These are phyloP conservation scores for Megamerina dolium DNA, from an alignment of 2,888 invertebrate species.

Conservation along the genomic window DNA sequence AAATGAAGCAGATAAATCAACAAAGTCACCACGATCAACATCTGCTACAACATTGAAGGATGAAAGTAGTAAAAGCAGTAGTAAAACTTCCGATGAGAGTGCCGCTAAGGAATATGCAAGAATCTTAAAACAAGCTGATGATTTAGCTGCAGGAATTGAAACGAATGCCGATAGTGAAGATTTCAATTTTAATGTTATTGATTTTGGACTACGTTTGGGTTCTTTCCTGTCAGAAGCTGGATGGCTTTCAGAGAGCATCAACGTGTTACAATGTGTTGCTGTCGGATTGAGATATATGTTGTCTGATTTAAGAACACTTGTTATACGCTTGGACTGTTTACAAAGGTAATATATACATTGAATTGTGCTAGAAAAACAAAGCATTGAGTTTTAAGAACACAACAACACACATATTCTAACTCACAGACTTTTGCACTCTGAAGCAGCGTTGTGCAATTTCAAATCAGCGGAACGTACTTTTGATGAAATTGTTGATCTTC, in stretches of 20 bases:
- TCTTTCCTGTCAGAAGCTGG: constrained; percentile 84
- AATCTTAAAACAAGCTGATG: background rate
- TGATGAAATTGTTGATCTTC: constrained; percentile 53
- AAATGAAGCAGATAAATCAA: constrained; percentile 6
- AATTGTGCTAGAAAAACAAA: too few species aligned
- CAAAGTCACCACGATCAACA: constrained; percentile 5
- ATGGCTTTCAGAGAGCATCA: constrained; percentile 74
- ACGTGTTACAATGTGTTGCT: constrained; percentile 64
- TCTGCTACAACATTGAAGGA: background rate
- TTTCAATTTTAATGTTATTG: constrained; percentile 24
- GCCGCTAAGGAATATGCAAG: background rate
- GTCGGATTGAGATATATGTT: constrained; percentile 57
- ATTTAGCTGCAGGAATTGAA: background rate
- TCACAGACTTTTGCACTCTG: constrained; percentile 72
- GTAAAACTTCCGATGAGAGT: background rate
- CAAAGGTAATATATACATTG: constrained; percentile 59
- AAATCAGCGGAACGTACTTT: constrained; percentile 69
- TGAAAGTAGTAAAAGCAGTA: background rate
- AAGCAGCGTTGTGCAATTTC: constrained; percentile 76
- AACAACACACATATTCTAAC: background rate
- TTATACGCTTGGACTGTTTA: constrained; percentile 74
- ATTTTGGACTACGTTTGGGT: constrained; percentile 52
- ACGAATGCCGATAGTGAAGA: constrained; percentile 6
- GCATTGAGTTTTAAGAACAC: too few species aligned
- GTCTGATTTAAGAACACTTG: constrained; percentile 55